Base-by-base conservation (phyloP, 1,140 invertebrate species). In the Rhagoletis pomonella region DNA sequence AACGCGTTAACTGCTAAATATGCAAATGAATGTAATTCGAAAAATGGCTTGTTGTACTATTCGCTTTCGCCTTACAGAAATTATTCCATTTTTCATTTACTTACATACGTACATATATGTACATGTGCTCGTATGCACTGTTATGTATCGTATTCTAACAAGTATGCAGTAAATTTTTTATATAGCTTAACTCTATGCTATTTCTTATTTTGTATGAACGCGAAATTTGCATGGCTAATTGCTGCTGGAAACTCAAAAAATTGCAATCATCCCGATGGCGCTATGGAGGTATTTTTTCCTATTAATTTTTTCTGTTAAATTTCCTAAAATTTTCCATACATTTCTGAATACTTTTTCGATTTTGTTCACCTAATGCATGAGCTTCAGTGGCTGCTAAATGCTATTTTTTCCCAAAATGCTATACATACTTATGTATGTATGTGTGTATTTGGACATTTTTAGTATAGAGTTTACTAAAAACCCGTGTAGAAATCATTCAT, bases 1-100 rank as follows among this genome's bases (percentile, higher is more conserved):
- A 73, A 73, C 67, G 67, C 67, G 67, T 73, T 73, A 73, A 73
- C 67, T 73, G 67, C 67, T 73, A 47, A 73, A 73, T 73, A 73
- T 73, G 67, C 67, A 73, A 73, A 73, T 47, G 67, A 73, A 73
- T 73, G 67, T 73, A 73, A 73, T 73, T 73, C 42, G 42, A 73
- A 73, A 73, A 73, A 73, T 73, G 42, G 17, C 67, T 42, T 14
- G 42, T 73, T 73, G 44, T 42, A 73, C 42, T 73, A 42, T 17
- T 17, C 29, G 29, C 14, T 73, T 73, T 69, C 65, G 39, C 29
- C 39, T 42, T 10, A 29, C 9, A 42, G 65, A 29, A 29, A 29
- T 29, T 29, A 29, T 29, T 29, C 12, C 65, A 69, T 69, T 29
- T 29, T 29, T 73, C 17, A 44, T 17, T 5, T 42, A 12, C 4